phyloP scores from a whole-genome alignment of 2,888 invertebrate genomes.

The Callyntrura guangdongensis region DNA sequence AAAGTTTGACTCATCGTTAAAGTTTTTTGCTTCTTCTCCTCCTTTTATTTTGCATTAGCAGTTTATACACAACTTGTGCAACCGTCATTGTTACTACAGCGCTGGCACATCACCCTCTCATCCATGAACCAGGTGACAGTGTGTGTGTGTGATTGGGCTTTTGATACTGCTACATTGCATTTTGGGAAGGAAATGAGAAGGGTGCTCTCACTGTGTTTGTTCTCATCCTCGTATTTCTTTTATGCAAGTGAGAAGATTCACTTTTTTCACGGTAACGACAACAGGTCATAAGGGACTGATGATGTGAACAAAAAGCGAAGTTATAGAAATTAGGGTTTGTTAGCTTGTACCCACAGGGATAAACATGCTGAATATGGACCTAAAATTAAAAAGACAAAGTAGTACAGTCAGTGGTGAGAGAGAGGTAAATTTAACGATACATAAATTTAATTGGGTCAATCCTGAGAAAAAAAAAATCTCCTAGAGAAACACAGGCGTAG shows the following conservation, averaged over 20 bases:
- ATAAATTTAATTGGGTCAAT: conserved; percentile 41
- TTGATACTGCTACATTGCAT: too few species aligned
- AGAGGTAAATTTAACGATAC: background rate
- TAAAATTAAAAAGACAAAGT: background rate
- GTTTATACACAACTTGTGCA: too few species aligned
- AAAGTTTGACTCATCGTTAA: too few species aligned
- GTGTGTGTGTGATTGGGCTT: too few species aligned
- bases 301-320: background rate
- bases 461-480: too few species aligned
- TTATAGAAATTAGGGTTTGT: background rate
- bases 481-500: too few species aligned
- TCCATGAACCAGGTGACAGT: too few species aligned
- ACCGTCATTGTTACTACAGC: too few species aligned
- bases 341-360: background rate
- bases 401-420: background rate
- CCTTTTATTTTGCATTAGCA: too few species aligned
- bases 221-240: too few species aligned
- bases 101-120: too few species aligned
- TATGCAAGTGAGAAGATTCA: conserved; percentile 8
- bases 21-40: too few species aligned
- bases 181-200: background rate
- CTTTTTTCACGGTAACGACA: conserved; percentile 18
- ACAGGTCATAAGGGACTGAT: conserved; percentile 12
- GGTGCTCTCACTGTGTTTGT: background rate
- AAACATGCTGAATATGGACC: background rate